A percentile compares a stretch with the other conserved stretches of the same genome.
Conservation (phyloP, 2,113 vertebrate genomes). For the Barbus barbus region DNA sequence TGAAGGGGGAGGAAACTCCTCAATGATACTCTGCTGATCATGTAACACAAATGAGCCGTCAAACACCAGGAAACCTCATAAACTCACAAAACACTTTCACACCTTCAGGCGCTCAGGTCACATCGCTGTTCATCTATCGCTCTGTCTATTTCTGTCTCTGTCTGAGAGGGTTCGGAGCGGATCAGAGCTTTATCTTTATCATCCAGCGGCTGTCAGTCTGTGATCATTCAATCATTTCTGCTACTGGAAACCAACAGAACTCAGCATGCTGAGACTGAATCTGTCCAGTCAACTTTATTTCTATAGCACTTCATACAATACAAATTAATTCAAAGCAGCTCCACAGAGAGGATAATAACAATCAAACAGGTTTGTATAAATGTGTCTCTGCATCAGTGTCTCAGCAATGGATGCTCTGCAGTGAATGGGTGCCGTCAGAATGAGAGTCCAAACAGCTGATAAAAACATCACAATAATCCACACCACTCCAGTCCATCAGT, state of each 20-base stretch:
- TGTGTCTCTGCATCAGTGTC: no score
- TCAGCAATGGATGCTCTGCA: no score
- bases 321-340: not conserved
- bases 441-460: no score
- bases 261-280: no score
- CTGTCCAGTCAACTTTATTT: not conserved
- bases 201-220: slow-evolving; percentile 18
- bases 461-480: no score
- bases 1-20: no score
- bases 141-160: not conserved
- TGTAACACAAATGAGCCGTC: slow-evolving; percentile 73
- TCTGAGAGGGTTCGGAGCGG: no score
- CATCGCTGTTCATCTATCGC: not conserved
- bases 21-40: slow-evolving; percentile 72
- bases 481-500: no score
- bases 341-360: no score
- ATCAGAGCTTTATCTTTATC: slow-evolving; percentile 4
- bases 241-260: not conserved
- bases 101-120: not conserved
- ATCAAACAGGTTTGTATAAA: no score
- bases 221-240: not conserved
- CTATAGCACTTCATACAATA: not conserved
- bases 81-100: slow-evolving; percentile 59
- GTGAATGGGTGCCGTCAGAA: no score
- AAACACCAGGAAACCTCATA: slow-evolving; percentile 73